Evolutionary conservation across 2,888 invertebrate genomes (phyloP).

Genomic region (Phyllotreta cruciferae): DNA sequence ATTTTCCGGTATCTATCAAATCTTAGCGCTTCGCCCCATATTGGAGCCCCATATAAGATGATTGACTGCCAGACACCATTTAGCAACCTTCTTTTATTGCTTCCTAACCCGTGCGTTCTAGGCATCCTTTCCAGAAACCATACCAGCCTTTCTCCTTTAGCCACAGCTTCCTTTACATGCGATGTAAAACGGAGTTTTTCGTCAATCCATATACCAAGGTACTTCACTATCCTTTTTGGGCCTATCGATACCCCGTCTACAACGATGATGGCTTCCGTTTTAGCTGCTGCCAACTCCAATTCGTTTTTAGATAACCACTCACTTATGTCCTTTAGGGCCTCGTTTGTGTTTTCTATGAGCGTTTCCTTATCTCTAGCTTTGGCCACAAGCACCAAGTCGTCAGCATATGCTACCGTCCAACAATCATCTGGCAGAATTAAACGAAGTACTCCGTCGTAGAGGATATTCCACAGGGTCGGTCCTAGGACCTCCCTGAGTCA

Average conservation of each 20-base stretch:
- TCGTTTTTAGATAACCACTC: no score
- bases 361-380: no score
- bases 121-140: slow-evolving; percentile 4
- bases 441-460: no score
- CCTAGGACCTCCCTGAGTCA: no score
- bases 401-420: no score
- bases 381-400: no score
- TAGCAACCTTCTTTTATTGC: neutral
- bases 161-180: neutral
- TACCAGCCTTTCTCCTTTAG: slow-evolving; percentile 1
- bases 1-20: neutral
- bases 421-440: no score
- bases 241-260: no score
- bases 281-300: neutral
- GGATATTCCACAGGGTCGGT: no score
- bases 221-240: no score
- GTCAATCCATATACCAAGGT: slow-evolving; percentile 13
- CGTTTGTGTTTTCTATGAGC: no score
- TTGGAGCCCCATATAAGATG: slow-evolving; percentile 11
- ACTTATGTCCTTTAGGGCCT: no score
- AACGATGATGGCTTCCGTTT: slow-evolving; percentile 1
- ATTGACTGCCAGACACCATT: neutral
- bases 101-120: neutral
- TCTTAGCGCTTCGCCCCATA: slow-evolving; percentile 5
- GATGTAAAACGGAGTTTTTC: neutral